Evolutionary conservation across 2,888 invertebrate genomes (phyloP), one percentile per base, ranked within the genome.

Genomic region (Drepana falcataria): DNA sequence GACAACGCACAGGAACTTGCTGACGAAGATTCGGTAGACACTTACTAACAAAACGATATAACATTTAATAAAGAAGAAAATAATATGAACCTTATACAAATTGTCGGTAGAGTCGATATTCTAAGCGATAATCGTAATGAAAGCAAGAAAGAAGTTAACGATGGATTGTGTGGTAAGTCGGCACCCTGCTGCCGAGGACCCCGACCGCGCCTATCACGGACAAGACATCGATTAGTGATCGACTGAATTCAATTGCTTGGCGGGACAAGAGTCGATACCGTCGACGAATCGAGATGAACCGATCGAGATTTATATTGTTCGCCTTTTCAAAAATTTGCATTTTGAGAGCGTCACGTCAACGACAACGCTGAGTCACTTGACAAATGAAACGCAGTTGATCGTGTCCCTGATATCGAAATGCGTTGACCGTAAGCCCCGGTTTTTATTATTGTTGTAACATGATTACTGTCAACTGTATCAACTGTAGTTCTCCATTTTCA

Each of bases 141-240:
- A 89, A 87, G 83, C 83, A 85, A 84, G 88, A 88, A 88, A 88
- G 87, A 88, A 89, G 90, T 87, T 91, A 91, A 91, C 91, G 91
- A 90, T 91, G 91, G 91, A 90, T 91, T 91, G 91, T 91, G 91
- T 90, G 90, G 91, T 90, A 89, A 90, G 90, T 86, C 90, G 89
- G 91, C 91, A 89, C 89, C 91, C 91, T 89, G 88, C 90, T 84
- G 90, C 86, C 89, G 88, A 63, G 91, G 88, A 77, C 90, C 87
- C 90, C 89, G 79, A 89, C 90, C 76, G 91, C 73, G 90, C 83
- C 86, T 89, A 90, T 91, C 91, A 87, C 90, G 88, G 89, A 86
- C 91, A 88, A 90, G 87, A 90, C 91, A 90, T 90, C 91, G 91
- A 91, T 91, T 91, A 91, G 91, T 89, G 91, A 90, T 91, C 90